Conservation (phyloP, 2,797 vertebrate species). For the Poecilia picta region DNA sequence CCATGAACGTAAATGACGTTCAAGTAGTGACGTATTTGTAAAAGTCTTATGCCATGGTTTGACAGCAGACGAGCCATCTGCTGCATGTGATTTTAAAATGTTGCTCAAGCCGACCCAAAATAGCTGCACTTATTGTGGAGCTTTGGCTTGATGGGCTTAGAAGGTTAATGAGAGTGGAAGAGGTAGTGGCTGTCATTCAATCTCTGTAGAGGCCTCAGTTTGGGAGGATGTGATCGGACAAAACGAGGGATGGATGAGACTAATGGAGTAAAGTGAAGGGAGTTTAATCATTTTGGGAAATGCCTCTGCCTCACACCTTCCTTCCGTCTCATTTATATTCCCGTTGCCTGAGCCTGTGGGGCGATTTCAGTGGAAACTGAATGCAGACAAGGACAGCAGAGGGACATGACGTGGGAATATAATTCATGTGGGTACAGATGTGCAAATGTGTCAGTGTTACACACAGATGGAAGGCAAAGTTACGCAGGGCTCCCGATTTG, state of each 20-base stretch:
- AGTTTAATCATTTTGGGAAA: conserved; percentile 68
- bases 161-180: conserved; percentile 43
- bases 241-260: conserved; percentile 58
- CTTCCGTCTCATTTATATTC: conserved; percentile 53
- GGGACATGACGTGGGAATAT: conserved; percentile 22
- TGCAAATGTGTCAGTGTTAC: conserved; percentile 13
- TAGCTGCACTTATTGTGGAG: conserved; percentile 38
- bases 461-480: conserved; percentile 9
- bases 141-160: conserved; percentile 32
- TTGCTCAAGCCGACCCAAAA: conserved; percentile 38
- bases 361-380: conserved; percentile 39
- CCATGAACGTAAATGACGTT: conserved; percentile 26
- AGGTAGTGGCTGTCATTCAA: conserved; percentile 36
- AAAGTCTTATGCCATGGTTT: conserved; percentile 24
- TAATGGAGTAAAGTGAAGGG: conserved; percentile 64
- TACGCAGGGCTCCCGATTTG: conserved; percentile 17
- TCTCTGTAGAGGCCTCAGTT: conserved; percentile 38
- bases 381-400: conserved; percentile 41
- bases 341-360: conserved; percentile 33
- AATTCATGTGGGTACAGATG: conserved; percentile 34
- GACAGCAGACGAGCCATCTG: conserved; percentile 40
- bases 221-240: conserved; percentile 43
- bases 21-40: conserved; percentile 1
- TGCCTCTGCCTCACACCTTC: conserved; percentile 45
- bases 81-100: conserved; percentile 33